A percentile compares a stretch with the other conserved stretches of the same genome.
These are phyloP conservation scores for Motacilla tschutschensis DNA, from an alignment of 2,113 vertebrate genomes.

Conservation along the genomic window DNA sequence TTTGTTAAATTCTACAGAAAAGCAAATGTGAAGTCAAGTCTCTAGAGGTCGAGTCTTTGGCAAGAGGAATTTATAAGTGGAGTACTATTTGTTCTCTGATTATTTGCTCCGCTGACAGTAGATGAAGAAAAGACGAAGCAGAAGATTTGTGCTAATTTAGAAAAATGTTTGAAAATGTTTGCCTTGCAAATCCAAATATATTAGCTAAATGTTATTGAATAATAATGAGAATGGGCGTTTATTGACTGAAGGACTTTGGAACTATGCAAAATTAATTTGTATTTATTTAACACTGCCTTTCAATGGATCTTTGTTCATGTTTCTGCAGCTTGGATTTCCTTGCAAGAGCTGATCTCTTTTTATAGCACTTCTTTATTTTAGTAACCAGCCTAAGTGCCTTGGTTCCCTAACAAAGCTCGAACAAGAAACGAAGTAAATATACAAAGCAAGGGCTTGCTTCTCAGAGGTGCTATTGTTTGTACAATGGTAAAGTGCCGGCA, in stretches of 20 bases:
- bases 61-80: constrained; percentile 43
- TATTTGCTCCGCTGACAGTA: constrained; percentile 43
- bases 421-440: constrained; percentile 57
- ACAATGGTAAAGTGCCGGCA: constrained; percentile 3
- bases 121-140: constrained; percentile 50
- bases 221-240: constrained; percentile 44
- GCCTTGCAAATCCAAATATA: constrained; percentile 50
- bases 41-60: constrained; percentile 44
- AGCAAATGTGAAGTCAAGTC: constrained; percentile 60
- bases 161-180: constrained; percentile 58
- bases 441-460: constrained; percentile 54
- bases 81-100: constrained; percentile 62
- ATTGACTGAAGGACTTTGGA: constrained; percentile 54
- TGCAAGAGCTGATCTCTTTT: constrained; percentile 48
- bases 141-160: constrained; percentile 65
- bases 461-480: constrained; percentile 60
- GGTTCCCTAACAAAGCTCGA: constrained; percentile 46
- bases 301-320: constrained; percentile 48
- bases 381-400: constrained; percentile 50
- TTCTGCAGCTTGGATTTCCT: constrained; percentile 38
- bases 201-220: constrained; percentile 54
- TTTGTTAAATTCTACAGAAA: constrained; percentile 61
- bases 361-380: constrained; percentile 49
- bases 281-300: constrained; percentile 61
- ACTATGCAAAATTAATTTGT: constrained; percentile 59